Evolutionary conservation across 2,888 invertebrate genomes (phyloP), one percentile per base, ranked within the genome.

Genomic region (Leucozona laternaria): DNA sequence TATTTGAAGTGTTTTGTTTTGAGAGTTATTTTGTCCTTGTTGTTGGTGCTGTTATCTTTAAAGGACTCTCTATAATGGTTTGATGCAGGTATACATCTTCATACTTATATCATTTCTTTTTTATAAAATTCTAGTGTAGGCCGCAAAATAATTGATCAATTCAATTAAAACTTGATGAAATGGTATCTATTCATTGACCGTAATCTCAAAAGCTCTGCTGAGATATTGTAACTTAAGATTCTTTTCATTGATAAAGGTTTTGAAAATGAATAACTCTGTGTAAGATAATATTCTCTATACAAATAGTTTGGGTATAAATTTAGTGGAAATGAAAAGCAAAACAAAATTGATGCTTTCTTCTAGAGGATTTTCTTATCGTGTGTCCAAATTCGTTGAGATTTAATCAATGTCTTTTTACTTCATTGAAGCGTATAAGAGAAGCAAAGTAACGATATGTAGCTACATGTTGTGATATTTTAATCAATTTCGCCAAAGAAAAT

Each of bases 1-100:
- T 86, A 71, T 82, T 81, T 86, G 78, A 82, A 86, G 78, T 75
- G 76, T 84, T 84, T 82, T 78, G 53, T 79, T 75, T 66, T 79
- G 68, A 48, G 81, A 48, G 81, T 45, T 76, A 37, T 28, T 40
- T 76, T 37, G 43, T 64, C 57, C 37, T 73, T 55, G n/a, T 31
- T 31, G 17, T 25, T 60, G 6, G 4, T 34, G 20, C 31, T 1
- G n/a, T 43, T 48, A 48, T 48, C 66, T 20, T 7, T 10, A 22
- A 58, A 60, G 43, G 43, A 58, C 71, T 28, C 28, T 28, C 22
- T 10, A 15, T 50, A 48, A 20, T 66, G 11, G 50, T 43, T 66
- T 31, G 8, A 62, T 83, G 48, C 68, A 72, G 66, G 68, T 79
- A 37, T 53, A 34, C 58, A 10, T 50, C 34, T 64, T 31, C 11